Base-by-base conservation (phyloP, 2,113 vertebrate species). In the Pagrus major region DNA sequence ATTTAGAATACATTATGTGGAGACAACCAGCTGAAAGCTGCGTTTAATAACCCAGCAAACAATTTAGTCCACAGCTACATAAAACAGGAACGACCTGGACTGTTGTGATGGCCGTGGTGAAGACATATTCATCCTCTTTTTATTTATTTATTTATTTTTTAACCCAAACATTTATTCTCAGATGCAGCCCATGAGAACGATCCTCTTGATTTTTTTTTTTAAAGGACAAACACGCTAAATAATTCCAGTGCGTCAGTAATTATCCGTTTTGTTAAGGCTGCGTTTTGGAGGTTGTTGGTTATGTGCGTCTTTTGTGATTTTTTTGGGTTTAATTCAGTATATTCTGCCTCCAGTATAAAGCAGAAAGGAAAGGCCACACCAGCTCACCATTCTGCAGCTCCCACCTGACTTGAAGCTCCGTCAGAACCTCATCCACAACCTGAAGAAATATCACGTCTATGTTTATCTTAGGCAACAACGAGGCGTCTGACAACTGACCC, bases 1-100 rank as follows among this genome's bases (percentile, higher is more conserved):
- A 90, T 90, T 92, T 88, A 76, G 91, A 94, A 92, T 89, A 88
- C 88, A 92, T 93, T 93, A 91, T 90, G 81, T 81, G 74, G 77
- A 87, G 85, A 88, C 87, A 91, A 88, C 67, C 83, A 89, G 75
- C 89, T 91, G 77, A 92, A 92, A 86, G 86, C 91, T 94, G 72
- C 81, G 78, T 90, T 89, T 86, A 89, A 85, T 89, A 90, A 74
- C 67, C 85, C 81, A 83, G 76, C 90, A 90, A 93, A 88, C 86
- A 84, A 58, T 91, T 91, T 88, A 89, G 84, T 84, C 61, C 67
- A 76, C 64, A 85, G 76, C 78, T 78, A 82, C 79, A 88, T 71
- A 88, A 87, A 91, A 93, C 71, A 66, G 66, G 81, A 91, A 90
- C 37, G 70, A 83, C 63, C 84, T 77, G 78, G 59, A 76, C 88